phyloP scores from a whole-genome alignment of 2,797 vertebrate genomes.

The Centroberyx gerrardi region DNA sequence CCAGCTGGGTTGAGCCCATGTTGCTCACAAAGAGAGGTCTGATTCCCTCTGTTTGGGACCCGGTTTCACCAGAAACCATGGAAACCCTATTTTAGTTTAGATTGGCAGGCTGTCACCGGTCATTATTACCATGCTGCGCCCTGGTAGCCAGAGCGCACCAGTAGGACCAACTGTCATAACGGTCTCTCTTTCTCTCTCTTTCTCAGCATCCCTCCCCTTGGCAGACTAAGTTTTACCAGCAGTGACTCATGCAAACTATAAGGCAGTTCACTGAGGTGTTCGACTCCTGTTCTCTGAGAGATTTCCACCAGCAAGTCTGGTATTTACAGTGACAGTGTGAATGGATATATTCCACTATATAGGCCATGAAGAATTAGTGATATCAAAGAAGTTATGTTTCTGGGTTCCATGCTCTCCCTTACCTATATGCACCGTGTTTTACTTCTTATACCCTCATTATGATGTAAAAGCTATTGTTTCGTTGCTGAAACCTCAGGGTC shows the following conservation, averaged over 20 bases:
- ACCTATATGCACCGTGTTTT: not conserved
- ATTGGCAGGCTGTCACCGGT: slow-evolving; percentile 62
- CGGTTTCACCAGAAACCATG: slow-evolving; percentile 59
- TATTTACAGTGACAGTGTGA: not conserved
- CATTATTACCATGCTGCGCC: slow-evolving; percentile 56
- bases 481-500: not conserved
- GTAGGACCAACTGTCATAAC: slow-evolving; percentile 26
- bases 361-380: not conserved
- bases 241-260: slow-evolving; percentile 47
- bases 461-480: not conserved
- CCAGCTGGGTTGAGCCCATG: slow-evolving; percentile 2
- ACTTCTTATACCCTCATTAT: not conserved
- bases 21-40: slow-evolving; percentile 19
- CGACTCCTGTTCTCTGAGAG: slow-evolving; percentile 36
- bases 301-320: not conserved
- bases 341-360: not conserved
- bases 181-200: slow-evolving; percentile 26
- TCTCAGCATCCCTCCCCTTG: slow-evolving; percentile 27
- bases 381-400: not conserved
- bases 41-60: slow-evolving; percentile 54
- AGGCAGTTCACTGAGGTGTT: slow-evolving; percentile 42
- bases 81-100: slow-evolving; percentile 66
- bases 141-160: slow-evolving; percentile 31
- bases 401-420: not conserved
- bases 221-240: slow-evolving; percentile 43